Evolutionary conservation across 2,797 vertebrate genomes (phyloP), one percentile per base, ranked within the genome.

Genomic region (Toxotes lorentzi): DNA sequence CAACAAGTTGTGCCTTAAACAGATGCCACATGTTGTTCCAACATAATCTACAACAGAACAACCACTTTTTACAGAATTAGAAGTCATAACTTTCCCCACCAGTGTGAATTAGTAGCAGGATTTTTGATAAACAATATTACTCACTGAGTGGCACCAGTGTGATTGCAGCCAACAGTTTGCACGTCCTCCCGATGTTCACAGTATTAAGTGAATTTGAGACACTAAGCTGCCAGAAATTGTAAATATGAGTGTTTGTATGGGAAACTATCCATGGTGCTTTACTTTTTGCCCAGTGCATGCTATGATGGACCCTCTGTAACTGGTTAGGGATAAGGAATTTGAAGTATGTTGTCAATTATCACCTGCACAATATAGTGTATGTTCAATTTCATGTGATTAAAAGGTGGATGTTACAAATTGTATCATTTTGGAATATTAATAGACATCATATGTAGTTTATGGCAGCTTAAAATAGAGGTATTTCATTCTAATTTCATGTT

Each of bases 301-400:
- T 62, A 50, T 3, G 13, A 74, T 17, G 45, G 50, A 16, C 40
- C 48, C 21, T 66, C 69, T 75, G 48, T 56, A 45, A 67, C 51
- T 41, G 54, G 12, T 35, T 47, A 43, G 16, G 58, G 23, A 58
- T 30, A 54, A 78, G 23, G 78, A 83, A 82, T 86, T 71, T 76
- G 27, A 86, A 79, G 50, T 24, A 81, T 76, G 62, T 63, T 9
- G 8, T 2, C n/a, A 24, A 40, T 23, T 45, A 30, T 45, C 9
- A 1, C 32, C 5, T 78, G 23, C 30, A 54, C 21, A 69, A 53
- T 45, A 47, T 40, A 5, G 7, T 45, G 17, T 50, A 21, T 43
- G 24, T 17, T 12, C 4, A 1, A 63, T 13, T 67, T 41, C 5
- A 35, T 27, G 1, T 0, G 0, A 59, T 63, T 43, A 14, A 67